Conservation (phyloP, 1,140 invertebrate genomes). For the Schlechtendalia chinensis region DNA sequence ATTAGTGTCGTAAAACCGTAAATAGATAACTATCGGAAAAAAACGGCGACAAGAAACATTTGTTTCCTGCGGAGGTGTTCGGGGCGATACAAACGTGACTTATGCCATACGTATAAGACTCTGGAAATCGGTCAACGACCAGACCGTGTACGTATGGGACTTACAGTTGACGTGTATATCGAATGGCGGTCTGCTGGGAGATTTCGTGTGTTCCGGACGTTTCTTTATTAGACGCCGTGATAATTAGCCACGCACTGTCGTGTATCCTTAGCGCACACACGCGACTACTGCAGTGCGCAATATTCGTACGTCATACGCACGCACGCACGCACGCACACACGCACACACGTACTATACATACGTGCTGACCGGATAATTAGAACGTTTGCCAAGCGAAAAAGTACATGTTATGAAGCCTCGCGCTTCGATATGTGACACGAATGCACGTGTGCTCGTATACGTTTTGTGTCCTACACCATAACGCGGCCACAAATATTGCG, state of each 20-base stretch:
- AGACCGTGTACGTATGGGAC: too few species aligned
- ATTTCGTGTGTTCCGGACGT: background rate
- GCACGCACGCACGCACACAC: too few species aligned
- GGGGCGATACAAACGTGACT: too few species aligned
- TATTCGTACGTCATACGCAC: too few species aligned
- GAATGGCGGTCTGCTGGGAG: background rate
- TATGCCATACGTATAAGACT: too few species aligned
- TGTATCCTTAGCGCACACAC: background rate
- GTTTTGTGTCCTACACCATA: background rate
- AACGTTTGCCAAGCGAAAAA: conserved; percentile 20
- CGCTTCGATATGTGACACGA: background rate
- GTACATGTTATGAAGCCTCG: background rate
- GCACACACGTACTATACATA: too few species aligned
- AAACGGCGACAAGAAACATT: too few species aligned
- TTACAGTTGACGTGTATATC: too few species aligned
- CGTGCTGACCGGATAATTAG: background rate
- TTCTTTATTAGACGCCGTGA: background rate
- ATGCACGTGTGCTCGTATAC: background rate
- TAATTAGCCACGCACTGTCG: background rate
- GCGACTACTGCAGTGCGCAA: background rate
- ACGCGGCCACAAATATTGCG: conserved; percentile 28
- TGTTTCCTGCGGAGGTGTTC: too few species aligned
- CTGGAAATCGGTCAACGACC: too few species aligned
- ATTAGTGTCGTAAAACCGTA: too few species aligned
- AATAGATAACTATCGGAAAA: too few species aligned